Base-by-base conservation (phyloP, 1,140 invertebrate genomes). In the Aphelinus atriplicis region DNA sequence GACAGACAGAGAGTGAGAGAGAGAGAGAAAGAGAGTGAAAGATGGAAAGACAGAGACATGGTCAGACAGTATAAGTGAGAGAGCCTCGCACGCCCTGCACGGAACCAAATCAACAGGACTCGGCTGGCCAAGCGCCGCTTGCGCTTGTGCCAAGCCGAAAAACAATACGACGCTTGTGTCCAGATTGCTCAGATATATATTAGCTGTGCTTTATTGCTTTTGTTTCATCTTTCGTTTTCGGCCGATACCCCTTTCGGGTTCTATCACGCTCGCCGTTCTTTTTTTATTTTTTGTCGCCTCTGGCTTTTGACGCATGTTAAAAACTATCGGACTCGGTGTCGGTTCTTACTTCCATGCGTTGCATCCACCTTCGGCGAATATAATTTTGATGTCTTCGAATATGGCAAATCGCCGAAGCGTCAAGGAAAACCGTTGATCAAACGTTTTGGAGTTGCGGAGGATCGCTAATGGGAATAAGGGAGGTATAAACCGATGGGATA, bases 21-120 rank as follows among this genome's bases (percentile, higher is more conserved):
- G 79, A 71, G 79, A 81, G 71, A 78, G 77, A 78, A 76, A 78
- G 68, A 76, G 26, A 26, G 26, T 26, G 26, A 26, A 26, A 26
- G 26, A 26, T 26, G 26, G 26, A 26, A 26, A 26, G 71, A 72
- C 51, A n/a, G 2, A 51, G 42, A 9, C 43, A 62, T 75, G 68
- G 63, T 64, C 74, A 75, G 73, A 71, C 71, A 72, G 77, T 80
- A 77, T 67, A 74, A 77, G 80, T 78, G 78, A 81, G 77, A 83
- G 79, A 65, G 61, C 55, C 68, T 70, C 81, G 83, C 78, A 81
- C 80, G 84, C 85, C 85, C 85, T 87, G 87, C 83, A 87, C 87
- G 87, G 84, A 88, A 88, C 87, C 87, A 88, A 88, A 88, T 88
- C 87, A 88, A 86, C 86, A 84, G 81, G 81, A 86, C 83, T 83